Percentiles rank a stretch among this genome's conserved stretches.
These are phyloP conservation scores for Drosophila borealis DNA, from an alignment of 2,888 invertebrate species.

Conservation along the genomic window DNA sequence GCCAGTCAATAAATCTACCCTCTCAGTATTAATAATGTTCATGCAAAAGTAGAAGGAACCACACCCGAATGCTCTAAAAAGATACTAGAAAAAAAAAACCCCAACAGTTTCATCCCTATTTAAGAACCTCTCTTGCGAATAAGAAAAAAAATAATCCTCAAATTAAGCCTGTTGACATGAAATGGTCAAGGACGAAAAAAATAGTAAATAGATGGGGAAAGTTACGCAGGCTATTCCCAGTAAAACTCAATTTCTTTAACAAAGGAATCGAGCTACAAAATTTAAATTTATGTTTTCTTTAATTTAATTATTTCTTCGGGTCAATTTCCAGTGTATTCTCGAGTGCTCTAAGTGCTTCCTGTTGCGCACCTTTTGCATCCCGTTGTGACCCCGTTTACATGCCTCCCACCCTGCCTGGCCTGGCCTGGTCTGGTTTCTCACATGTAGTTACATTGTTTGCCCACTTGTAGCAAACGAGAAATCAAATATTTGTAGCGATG, in stretches of 20 bases:
- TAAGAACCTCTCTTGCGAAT: no score
- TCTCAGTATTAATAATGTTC: no score
- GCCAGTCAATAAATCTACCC: no score
- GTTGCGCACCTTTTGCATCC: constrained; percentile 13
- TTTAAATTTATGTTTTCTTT: background rate
- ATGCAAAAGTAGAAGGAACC: no score
- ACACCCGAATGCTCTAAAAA: no score
- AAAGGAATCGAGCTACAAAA: constrained; percentile 1
- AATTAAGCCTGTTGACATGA: no score
- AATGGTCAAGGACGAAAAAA: no score
- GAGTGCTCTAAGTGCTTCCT: constrained; percentile 24
- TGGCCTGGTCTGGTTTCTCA: constrained; percentile 8
- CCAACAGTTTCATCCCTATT: no score
- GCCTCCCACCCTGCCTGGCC: background rate
- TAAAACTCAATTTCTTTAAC: background rate
- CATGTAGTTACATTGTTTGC: constrained; percentile 68
- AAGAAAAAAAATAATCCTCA: no score
- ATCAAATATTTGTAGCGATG: constrained; percentile 78
- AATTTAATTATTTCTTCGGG: background rate
- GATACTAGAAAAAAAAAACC: no score
- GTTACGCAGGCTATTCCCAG: background rate
- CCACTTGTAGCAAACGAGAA: constrained; percentile 73
- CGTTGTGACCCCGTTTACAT: constrained; percentile 7
- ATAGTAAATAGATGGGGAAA: background rate
- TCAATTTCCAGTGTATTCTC: constrained; percentile 17